Evolutionary conservation across 2,113 vertebrate genomes (phyloP).

Genomic region (Amphiprion ocellaris): DNA sequence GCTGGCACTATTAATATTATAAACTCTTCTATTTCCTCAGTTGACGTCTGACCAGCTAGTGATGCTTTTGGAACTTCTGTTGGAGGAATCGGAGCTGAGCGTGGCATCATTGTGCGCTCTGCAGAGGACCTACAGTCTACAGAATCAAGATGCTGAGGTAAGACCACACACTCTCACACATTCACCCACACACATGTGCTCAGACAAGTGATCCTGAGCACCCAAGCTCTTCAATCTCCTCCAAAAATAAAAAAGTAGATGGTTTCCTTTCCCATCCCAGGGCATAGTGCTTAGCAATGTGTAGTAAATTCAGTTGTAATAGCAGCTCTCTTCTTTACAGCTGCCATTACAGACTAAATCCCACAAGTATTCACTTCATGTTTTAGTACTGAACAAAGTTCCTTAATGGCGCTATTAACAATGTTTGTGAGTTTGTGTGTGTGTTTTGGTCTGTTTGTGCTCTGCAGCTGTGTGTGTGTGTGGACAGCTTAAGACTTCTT

Average conservation of each 20-base stretch:
- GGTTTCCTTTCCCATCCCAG: slow-evolving; percentile 44
- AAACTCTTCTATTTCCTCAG: slow-evolving; percentile 80
- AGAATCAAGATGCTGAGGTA: slow-evolving; percentile 93
- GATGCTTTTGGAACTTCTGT: slow-evolving; percentile 92
- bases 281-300: slow-evolving; percentile 49
- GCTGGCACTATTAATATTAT: slow-evolving; percentile 41
- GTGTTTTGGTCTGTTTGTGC: slow-evolving; percentile 21
- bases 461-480: background rate
- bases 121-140: slow-evolving; percentile 86
- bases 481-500: slow-evolving; percentile 10
- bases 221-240: slow-evolving; percentile 33
- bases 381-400: slow-evolving; percentile 66
- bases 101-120: slow-evolving; percentile 81
- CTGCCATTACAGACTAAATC: slow-evolving; percentile 70
- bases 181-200: slow-evolving; percentile 12
- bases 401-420: slow-evolving; percentile 71
- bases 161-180: slow-evolving; percentile 43
- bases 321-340: slow-evolving; percentile 67
- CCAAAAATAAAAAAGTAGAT: slow-evolving; percentile 44
- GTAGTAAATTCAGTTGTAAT: slow-evolving; percentile 72
- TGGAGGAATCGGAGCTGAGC: slow-evolving; percentile 88
- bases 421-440: slow-evolving; percentile 36
- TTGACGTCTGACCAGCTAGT: slow-evolving; percentile 92
- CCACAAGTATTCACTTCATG: slow-evolving; percentile 72
- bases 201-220: slow-evolving; percentile 35